A percentile compares a stretch with the other conserved stretches of the same genome.
These are phyloP conservation scores for Grallaria varia DNA, from an alignment of 2,113 vertebrate species.

Conservation along the genomic window DNA sequence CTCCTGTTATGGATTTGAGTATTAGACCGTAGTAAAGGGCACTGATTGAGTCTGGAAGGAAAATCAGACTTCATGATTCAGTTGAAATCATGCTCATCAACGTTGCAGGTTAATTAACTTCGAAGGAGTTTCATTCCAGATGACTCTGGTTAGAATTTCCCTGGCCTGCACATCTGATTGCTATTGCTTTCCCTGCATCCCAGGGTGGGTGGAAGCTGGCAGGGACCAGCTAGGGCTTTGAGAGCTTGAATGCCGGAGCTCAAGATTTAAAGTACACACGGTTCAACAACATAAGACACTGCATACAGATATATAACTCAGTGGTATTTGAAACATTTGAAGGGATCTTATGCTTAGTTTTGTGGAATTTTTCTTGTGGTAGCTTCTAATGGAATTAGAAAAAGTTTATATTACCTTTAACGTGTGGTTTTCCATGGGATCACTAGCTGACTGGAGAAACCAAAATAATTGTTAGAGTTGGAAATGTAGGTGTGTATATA, in stretches of 20 bases:
- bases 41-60: neutral
- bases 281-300: neutral
- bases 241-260: neutral
- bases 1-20: neutral
- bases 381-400: neutral
- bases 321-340: neutral
- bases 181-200: neutral
- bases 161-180: neutral
- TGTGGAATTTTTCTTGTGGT: neutral
- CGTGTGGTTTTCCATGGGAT: neutral
- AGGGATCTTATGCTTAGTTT: neutral
- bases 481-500: neutral
- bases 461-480: neutral
- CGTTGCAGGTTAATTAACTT: neutral
- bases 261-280: neutral
- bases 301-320: neutral
- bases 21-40: neutral
- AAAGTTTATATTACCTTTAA: neutral
- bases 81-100: neutral
- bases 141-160: neutral
- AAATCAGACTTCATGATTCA: neutral
- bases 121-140: neutral
- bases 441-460: neutral
- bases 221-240: neutral
- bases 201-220: neutral